A percentile compares a stretch with the other conserved stretches of the same genome.
phyloP scores from a whole-genome alignment of 2,888 invertebrate genomes.

The Dolichopus griseipennis region DNA sequence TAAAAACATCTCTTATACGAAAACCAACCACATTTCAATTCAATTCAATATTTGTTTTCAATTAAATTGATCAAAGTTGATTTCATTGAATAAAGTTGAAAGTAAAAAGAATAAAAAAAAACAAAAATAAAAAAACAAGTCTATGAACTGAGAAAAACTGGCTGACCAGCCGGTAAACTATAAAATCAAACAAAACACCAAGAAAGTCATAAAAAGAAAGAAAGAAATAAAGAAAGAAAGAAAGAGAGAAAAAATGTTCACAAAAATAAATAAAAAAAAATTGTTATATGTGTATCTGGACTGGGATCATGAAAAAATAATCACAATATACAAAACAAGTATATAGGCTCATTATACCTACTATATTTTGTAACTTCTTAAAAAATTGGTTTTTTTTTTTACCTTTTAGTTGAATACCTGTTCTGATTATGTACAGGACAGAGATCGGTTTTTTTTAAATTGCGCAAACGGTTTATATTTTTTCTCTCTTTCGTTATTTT shows the following conservation, averaged over 20 bases:
- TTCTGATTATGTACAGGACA: slow-evolving; percentile 3
- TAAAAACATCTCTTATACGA: too few relatives aligned
- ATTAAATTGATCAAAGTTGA: not conserved
- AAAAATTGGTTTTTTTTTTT: not conserved
- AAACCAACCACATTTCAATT: too few relatives aligned
- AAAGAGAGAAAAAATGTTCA: not conserved
- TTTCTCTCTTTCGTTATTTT: too few relatives aligned
- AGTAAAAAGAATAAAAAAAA: not conserved
- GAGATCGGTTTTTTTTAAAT: not conserved
- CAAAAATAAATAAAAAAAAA: not conserved
- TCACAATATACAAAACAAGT: not conserved
- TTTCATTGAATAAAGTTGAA: too few relatives aligned
- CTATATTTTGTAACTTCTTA: not conserved
- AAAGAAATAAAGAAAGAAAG: not conserved
- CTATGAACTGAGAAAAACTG: not conserved
- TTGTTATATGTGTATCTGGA: not conserved
- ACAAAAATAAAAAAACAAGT: not conserved
- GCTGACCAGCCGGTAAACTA: not conserved
- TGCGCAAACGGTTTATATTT: too few relatives aligned
- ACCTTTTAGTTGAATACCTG: slow-evolving; percentile 4
- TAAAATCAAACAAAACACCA: not conserved
- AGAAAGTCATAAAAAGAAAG: not conserved
- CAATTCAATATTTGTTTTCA: too few relatives aligned
- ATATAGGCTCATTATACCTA: not conserved
- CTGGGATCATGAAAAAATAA: not conserved